These are phyloP conservation scores for Trichonephila clavata DNA, from an alignment of 1,140 invertebrate species.

Conservation along the genomic window DNA sequence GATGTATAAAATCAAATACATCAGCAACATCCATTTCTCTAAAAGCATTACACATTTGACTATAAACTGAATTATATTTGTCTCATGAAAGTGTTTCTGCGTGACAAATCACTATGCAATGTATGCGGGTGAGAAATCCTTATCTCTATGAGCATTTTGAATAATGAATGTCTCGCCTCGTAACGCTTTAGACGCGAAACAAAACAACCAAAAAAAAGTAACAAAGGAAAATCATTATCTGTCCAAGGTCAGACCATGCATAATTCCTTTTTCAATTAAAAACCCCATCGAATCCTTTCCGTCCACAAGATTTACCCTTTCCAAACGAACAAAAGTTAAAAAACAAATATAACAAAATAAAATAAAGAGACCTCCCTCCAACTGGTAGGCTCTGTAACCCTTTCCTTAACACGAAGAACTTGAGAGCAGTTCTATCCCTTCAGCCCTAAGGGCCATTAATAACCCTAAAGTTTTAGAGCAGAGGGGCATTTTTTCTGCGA, in stretches of 20 bases:
- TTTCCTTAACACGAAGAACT: conserved; percentile 5
- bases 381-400: conserved; percentile 13
- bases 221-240: conserved; percentile 64
- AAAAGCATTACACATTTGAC: no score
- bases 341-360: background rate
- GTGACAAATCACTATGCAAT: background rate
- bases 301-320: conserved; percentile 3
- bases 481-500: conserved; percentile 52
- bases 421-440: background rate
- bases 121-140: background rate
- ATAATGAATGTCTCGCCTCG: background rate
- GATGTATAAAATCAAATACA: no score
- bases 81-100: no score
- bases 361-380: background rate
- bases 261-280: conserved; percentile 73
- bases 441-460: conserved; percentile 65
- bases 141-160: background rate
- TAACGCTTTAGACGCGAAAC: background rate
- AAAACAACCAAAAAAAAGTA: background rate
- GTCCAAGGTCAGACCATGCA: conserved; percentile 17
- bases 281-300: conserved; percentile 41
- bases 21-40: no score
- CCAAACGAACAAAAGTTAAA: conserved; percentile 11
- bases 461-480: conserved; percentile 43
- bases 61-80: no score